phyloP scores from a whole-genome alignment of 1,140 invertebrate species.

The Bombyx mori region ASM3026992v2 NC_085110.1:4941501-4942000 shows the following conservation, averaged over 20 bases:
- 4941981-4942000: too few species aligned
- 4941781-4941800: constrained; percentile 12
- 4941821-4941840: too few species aligned
- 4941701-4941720: constrained; percentile 54
- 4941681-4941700: constrained; percentile 62
- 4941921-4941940: too few species aligned
- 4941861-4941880: too few species aligned
- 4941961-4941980: too few species aligned
- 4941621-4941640: constrained; percentile 32
- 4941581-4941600: constrained; percentile 25
- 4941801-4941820: constrained; percentile 23
- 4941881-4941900: too few species aligned
- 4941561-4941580: background rate
- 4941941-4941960: too few species aligned
- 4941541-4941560: too few species aligned
- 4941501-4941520: too few species aligned
- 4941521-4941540: background rate
- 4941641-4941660: constrained; percentile 51
- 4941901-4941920: too few species aligned
- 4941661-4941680: constrained; percentile 47
- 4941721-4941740: constrained; percentile 60
- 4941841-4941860: too few species aligned
- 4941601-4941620: constrained; percentile 46
- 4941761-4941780: constrained; percentile 51
- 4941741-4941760: constrained; percentile 68